Conservation (phyloP, 2,888 invertebrate species). For the Drosophila leonis region DNA sequence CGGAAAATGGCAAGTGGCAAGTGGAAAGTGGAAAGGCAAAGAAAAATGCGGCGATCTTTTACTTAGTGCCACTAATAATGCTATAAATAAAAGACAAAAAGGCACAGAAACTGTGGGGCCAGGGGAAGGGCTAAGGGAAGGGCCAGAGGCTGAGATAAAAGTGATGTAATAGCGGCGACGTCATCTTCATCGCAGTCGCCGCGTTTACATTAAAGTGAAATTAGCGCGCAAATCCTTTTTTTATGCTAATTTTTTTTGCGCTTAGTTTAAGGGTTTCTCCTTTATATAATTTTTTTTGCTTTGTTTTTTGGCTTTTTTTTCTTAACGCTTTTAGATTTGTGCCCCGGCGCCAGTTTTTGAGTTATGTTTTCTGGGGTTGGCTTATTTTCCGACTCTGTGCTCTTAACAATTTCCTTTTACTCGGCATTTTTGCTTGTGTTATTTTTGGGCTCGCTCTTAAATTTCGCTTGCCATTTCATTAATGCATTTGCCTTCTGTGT, state of each 20-base stretch:
- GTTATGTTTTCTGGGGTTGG: conserved; percentile 68
- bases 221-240: conserved; percentile 80
- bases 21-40: conserved; percentile 31
- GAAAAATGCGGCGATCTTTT: conserved; percentile 70
- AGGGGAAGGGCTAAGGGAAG: background rate
- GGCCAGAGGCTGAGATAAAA: conserved; percentile 59
- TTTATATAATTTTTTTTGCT: background rate
- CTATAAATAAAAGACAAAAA: conserved; percentile 72
- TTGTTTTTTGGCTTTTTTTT: background rate
- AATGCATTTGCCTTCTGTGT: conserved; percentile 36
- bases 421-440: conserved; percentile 56
- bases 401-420: conserved; percentile 69
- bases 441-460: conserved; percentile 70
- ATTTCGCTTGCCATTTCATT: conserved; percentile 57
- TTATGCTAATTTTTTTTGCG: conserved; percentile 71
- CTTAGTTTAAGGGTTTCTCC: conserved; percentile 44
- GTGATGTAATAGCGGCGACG: conserved; percentile 78
- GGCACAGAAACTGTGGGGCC: conserved; percentile 1
- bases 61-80: conserved; percentile 79
- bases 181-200: conserved; percentile 56
- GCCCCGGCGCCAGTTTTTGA: conserved; percentile 66
- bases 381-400: conserved; percentile 71
- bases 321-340: conserved; percentile 33
- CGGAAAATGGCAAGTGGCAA: conserved; percentile 32
- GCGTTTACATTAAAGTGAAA: conserved; percentile 77